Base-by-base conservation (phyloP, 2,888 invertebrate species). In the Nemoura dubitans region DNA sequence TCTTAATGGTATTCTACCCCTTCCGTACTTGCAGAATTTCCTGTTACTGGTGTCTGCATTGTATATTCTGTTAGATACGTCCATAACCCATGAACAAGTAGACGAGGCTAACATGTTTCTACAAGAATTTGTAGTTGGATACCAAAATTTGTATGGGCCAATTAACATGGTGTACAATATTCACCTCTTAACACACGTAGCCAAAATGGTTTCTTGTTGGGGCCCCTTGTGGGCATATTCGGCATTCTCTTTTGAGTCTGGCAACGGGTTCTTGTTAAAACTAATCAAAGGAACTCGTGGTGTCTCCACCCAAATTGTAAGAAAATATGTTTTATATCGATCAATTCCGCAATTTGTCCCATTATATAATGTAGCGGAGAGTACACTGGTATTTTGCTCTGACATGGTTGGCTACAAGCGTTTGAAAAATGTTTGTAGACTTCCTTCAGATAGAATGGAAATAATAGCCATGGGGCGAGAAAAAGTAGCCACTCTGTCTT, bases 141-240 rank as follows among this genome's bases (percentile, higher is more conserved):
- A 27, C 36, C 36, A 84, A 14, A n/a, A 36, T n/a, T 42, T 27
- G 59, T 36, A 59, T 42, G 84, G 84, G 28, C 16, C 10, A 42
- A 76, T 28, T 27, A 28, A 42, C 25, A 84, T 84, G 43, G 10
- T 26, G 26, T 36, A 84, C n/a, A 84, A 84, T 42, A 21, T 84
- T 21, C 84, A 84, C 76, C 42, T 84, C 30, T n/a, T 84, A 26
- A 59, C 84, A 29, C 84, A 84, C 36, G n/a, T 84, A 84, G 42
- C 36, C 5, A 16, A 29, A 76, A 27, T 43, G 26, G 84, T 84
- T 30, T 36, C 27, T 6, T 59, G 16, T 26, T 84, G 43, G 43
- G 84, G 84, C 28, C 84, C 84, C 25, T 42, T 84, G 21, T 84
- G 43, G 43, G 25, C 84, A 10, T 26, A 83, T 21, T 43, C 42